Percentiles rank a stretch among this genome's conserved stretches.
phyloP scores from a whole-genome alignment of 2,888 invertebrate species.

The Epinotia bilunana region DNA sequence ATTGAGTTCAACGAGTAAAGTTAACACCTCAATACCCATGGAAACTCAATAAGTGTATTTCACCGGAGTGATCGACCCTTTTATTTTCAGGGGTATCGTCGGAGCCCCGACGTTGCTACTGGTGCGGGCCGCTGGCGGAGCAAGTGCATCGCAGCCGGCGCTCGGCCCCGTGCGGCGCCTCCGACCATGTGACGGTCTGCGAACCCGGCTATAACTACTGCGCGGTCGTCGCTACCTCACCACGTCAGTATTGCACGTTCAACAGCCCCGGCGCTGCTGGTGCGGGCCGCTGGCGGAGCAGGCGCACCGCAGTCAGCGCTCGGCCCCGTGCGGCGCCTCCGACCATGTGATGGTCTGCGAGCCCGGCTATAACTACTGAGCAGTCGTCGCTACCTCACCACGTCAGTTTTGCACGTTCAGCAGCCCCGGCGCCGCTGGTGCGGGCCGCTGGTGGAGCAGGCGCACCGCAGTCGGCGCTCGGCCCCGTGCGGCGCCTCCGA shows the following conservation, averaged over 20 bases:
- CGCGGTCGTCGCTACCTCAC: conserved; percentile 71
- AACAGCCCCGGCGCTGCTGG: conserved; percentile 66
- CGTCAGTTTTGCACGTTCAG: conserved; percentile 58
- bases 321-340: conserved; percentile 63
- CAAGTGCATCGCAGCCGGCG: conserved; percentile 75
- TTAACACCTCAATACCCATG: no score
- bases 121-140: conserved; percentile 80
- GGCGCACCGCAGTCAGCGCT: neutral
- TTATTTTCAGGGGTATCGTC: conserved; percentile 49
- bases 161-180: conserved; percentile 65
- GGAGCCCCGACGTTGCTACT: conserved; percentile 67
- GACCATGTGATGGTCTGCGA: conserved; percentile 66
- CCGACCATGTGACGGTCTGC: conserved; percentile 62
- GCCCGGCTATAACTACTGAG: conserved; percentile 68
- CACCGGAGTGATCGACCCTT: neutral
- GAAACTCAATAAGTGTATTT: no score
- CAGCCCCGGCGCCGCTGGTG: no score
- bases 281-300: conserved; percentile 78
- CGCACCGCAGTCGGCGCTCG: conserved; percentile 43
- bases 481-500: conserved; percentile 61
- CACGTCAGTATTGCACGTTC: conserved; percentile 60
- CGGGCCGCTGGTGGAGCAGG: no score
- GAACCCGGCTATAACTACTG: conserved; percentile 70
- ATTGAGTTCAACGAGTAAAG: neutral
- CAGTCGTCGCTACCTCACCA: conserved; percentile 70